Conservation (phyloP, 2,888 invertebrate genomes). For the Seira musarum region DNA sequence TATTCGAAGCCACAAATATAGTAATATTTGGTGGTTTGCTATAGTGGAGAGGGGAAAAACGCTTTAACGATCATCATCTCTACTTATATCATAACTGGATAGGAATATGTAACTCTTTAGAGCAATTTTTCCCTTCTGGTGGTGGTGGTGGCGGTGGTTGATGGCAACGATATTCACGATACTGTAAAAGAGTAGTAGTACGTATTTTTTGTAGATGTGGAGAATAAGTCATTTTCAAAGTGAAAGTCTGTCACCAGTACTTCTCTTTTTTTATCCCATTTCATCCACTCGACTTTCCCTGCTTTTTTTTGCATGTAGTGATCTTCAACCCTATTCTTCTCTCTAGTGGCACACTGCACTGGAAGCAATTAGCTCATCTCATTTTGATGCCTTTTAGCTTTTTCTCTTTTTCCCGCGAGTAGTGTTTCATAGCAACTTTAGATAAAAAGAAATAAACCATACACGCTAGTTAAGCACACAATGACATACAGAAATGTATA, state of each 20-base stretch:
- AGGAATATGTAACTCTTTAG: no score
- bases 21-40: no score
- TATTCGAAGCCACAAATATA: no score
- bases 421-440: no score
- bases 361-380: constrained; percentile 49
- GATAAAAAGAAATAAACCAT: no score
- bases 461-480: no score
- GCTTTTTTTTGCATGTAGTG: not conserved
- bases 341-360: constrained; percentile 30
- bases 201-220: not conserved
- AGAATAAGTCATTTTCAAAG: not conserved
- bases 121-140: no score
- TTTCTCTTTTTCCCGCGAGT: not conserved
- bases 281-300: not conserved
- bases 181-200: not conserved
- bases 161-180: not conserved
- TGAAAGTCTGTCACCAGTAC: constrained; percentile 1
- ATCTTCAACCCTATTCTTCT: constrained; percentile 23
- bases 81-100: no score
- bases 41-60: no score
- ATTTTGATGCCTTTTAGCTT: constrained; percentile 21
- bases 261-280: constrained; percentile 16
- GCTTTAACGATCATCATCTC: no score
- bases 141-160: no score
- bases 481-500: no score